A percentile compares a stretch with the other conserved stretches of the same genome.
These are phyloP conservation scores for Gymnorhina tibicen DNA, from an alignment of 2,113 vertebrate species.

Conservation along the genomic window DNA sequence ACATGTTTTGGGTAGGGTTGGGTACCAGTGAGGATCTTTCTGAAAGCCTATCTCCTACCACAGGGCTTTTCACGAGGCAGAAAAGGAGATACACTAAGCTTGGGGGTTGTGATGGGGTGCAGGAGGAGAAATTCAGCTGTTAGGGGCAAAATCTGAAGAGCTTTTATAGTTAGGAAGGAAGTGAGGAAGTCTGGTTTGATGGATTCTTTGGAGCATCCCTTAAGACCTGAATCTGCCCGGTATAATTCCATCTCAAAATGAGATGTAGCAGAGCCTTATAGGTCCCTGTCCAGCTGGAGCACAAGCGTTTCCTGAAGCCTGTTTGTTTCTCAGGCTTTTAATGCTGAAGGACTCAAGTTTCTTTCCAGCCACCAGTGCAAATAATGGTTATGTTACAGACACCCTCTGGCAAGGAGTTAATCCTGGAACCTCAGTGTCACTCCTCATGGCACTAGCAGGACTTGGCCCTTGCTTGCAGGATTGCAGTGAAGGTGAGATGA, in stretches of 20 bases:
- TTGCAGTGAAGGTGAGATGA: neutral
- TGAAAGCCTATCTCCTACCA: neutral
- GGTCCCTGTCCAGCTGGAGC: neutral
- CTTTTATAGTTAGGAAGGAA: neutral
- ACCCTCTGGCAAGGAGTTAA: neutral
- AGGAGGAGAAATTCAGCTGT: neutral
- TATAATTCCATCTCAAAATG: neutral
- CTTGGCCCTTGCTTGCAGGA: neutral
- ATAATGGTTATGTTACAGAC: neutral
- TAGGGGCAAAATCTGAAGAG: neutral
- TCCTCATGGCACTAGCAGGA: neutral
- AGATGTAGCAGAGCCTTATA: neutral
- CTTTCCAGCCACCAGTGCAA: neutral
- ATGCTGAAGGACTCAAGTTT: neutral
- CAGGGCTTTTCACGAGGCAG: neutral
- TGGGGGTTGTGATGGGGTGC: neutral
- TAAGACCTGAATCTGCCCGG: neutral
- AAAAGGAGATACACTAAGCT: neutral
- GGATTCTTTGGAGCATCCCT: neutral
- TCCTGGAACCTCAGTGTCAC: neutral
- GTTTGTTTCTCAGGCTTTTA: neutral
- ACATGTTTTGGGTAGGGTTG: neutral
- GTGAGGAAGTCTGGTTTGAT: neutral
- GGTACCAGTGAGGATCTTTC: neutral
- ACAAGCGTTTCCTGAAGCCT: accelerated